Evolutionary conservation across 2,113 vertebrate species (phyloP).

Genomic region (Oreotrochilus melanogaster): DNA sequence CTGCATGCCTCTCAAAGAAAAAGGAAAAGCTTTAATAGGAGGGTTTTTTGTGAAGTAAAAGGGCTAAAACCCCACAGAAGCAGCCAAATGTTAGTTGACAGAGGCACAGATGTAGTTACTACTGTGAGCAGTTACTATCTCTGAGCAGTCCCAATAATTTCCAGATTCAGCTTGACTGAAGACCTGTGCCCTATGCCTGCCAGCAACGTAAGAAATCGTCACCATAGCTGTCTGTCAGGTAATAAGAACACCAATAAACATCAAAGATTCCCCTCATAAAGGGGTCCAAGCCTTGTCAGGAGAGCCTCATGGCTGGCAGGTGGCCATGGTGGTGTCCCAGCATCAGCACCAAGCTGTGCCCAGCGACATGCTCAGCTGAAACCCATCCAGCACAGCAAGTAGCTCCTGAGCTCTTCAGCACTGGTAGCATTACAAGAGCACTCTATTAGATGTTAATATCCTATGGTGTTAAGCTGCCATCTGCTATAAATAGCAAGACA

Average conservation of each 20-base stretch:
- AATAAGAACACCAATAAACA: neutral
- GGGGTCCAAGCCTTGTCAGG: neutral
- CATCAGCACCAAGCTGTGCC: neutral
- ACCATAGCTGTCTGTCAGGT: neutral
- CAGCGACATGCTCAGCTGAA: neutral
- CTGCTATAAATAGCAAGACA: neutral
- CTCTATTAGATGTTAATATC: slow-evolving; percentile 4
- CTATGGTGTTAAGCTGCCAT: neutral
- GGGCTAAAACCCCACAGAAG: neutral
- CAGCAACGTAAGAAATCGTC: neutral
- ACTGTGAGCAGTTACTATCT: neutral
- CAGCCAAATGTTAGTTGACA: neutral
- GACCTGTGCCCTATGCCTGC: neutral
- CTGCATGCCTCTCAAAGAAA: neutral
- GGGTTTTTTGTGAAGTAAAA: neutral
- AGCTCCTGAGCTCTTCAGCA: neutral
- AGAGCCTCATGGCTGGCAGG: neutral
- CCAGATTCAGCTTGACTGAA: neutral
- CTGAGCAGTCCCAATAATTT: neutral
- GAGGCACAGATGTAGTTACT: neutral
- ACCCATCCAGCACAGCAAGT: neutral
- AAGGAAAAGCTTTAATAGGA: neutral
- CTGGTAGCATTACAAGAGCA: neutral
- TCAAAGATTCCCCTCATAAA: neutral
- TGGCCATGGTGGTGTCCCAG: neutral